Evolutionary conservation across 2,113 vertebrate species (phyloP).

Genomic region (Bos javanicus): DNA sequence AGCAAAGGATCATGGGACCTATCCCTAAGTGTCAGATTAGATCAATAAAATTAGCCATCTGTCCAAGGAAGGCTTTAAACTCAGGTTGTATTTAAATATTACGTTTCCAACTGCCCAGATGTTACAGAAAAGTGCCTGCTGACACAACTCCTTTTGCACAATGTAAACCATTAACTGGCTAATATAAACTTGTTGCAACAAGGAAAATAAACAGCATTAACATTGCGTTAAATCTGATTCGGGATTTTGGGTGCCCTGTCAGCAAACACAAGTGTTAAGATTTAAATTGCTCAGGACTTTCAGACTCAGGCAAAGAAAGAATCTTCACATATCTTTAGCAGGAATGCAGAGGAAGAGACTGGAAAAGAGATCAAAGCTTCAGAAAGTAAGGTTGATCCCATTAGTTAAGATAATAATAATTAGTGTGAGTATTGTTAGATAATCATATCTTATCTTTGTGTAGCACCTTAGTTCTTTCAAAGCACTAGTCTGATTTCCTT

Average conservation of each 20-base stretch:
- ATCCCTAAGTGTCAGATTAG: conserved; percentile 78
- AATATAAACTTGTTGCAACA: conserved; percentile 57
- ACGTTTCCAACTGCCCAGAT: conserved; percentile 73
- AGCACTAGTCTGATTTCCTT: background rate
- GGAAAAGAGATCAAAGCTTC: background rate
- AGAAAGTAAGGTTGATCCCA: background rate
- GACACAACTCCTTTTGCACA: conserved; percentile 55
- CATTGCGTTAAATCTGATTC: conserved; percentile 52
- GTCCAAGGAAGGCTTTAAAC: conserved; percentile 79
- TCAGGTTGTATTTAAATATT: conserved; percentile 80
- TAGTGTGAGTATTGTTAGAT: background rate
- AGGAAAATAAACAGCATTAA: conserved; percentile 69
- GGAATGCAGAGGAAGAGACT: background rate
- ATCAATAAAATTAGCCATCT: conserved; percentile 85
- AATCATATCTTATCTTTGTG: background rate
- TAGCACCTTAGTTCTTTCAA: background rate
- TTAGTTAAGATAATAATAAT: background rate
- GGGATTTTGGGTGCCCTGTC: conserved; percentile 52
- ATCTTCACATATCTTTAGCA: conserved; percentile 3
- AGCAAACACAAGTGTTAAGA: conserved; percentile 64
- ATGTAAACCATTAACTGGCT: conserved; percentile 55
- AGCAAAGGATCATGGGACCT: conserved; percentile 79
- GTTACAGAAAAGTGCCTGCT: conserved; percentile 52
- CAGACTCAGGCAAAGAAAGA: conserved; percentile 53
- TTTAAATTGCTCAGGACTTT: conserved; percentile 54